phyloP scores from a whole-genome alignment of 2,888 invertebrate species.

The Anarsia innoxiella region DNA sequence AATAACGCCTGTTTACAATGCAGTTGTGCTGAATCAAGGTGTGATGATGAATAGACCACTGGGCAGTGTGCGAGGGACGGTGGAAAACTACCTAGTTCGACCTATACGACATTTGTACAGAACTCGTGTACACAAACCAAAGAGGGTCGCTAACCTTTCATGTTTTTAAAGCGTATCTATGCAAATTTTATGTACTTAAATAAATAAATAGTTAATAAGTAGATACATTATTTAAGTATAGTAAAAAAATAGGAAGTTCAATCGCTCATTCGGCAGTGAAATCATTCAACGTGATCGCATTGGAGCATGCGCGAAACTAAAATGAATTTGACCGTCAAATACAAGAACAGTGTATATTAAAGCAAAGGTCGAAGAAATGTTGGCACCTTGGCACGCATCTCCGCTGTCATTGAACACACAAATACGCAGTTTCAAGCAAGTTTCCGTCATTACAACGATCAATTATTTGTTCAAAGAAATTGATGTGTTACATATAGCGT shows the following conservation, averaged over 20 bases:
- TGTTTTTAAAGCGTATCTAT: too few species aligned
- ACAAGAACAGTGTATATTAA: conserved; percentile 53
- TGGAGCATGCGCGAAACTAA: conserved; percentile 25
- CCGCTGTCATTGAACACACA: conserved; percentile 31
- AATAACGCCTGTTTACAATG: conserved; percentile 70
- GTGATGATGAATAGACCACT: conserved; percentile 58
- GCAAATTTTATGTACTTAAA: too few species aligned
- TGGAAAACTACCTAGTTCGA: background rate
- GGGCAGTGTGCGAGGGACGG: conserved; percentile 19
- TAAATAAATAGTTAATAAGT: too few species aligned
- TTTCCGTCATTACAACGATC: conserved; percentile 38
- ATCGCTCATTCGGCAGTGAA: too few species aligned
- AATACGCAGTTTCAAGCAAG: conserved; percentile 26
- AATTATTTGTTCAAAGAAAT: conserved; percentile 41
- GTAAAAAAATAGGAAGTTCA: too few species aligned
- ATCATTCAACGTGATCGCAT: background rate
- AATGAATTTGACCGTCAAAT: conserved; percentile 66
- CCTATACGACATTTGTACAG: too few species aligned
- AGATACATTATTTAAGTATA: too few species aligned
- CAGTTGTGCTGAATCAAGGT: conserved; percentile 58
- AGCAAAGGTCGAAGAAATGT: conserved; percentile 62
- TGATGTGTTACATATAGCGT: conserved; percentile 29
- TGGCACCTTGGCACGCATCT: conserved; percentile 64
- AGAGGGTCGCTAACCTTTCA: too few species aligned
- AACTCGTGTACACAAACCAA: too few species aligned